Evolutionary conservation across 2,888 invertebrate species (phyloP).

Genomic region (Cyaniris semiargus): DNA sequence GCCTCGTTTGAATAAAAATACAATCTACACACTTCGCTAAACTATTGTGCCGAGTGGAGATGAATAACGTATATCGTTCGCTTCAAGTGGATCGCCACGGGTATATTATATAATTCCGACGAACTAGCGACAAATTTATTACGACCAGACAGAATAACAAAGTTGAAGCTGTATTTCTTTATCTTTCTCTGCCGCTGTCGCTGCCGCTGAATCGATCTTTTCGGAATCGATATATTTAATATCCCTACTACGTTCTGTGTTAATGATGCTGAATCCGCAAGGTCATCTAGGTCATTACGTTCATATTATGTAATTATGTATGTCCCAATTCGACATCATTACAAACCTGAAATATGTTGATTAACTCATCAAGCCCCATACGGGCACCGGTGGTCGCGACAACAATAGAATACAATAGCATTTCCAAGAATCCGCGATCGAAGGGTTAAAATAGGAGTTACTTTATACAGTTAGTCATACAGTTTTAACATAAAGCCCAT

Average conservation of each 20-base stretch:
- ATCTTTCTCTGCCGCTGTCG: neutral
- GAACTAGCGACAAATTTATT: neutral
- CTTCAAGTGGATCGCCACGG: slow-evolving; percentile 34
- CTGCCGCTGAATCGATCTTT: no score
- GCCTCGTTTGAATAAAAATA: slow-evolving; percentile 52
- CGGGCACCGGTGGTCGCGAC: no score
- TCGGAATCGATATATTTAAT: no score
- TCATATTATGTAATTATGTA: neutral
- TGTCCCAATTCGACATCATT: neutral
- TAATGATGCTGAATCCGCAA: neutral
- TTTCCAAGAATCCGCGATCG: no score
- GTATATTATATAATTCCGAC: slow-evolving; percentile 19
- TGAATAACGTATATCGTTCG: slow-evolving; percentile 38
- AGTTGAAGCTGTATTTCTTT: neutral
- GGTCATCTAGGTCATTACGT: neutral
- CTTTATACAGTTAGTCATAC: no score
- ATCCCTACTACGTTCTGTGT: neutral
- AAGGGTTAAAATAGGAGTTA: no score
- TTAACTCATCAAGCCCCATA: no score
- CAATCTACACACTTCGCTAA: slow-evolving; percentile 46
- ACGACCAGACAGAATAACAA: slow-evolving; percentile 23
- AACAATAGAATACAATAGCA: no score
- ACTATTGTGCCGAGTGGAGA: slow-evolving; percentile 40
- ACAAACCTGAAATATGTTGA: neutral
- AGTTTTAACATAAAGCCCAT: no score